Evolutionary conservation across 2,113 vertebrate genomes (phyloP).

Genomic region (Oreochromis spilurus): DNA sequence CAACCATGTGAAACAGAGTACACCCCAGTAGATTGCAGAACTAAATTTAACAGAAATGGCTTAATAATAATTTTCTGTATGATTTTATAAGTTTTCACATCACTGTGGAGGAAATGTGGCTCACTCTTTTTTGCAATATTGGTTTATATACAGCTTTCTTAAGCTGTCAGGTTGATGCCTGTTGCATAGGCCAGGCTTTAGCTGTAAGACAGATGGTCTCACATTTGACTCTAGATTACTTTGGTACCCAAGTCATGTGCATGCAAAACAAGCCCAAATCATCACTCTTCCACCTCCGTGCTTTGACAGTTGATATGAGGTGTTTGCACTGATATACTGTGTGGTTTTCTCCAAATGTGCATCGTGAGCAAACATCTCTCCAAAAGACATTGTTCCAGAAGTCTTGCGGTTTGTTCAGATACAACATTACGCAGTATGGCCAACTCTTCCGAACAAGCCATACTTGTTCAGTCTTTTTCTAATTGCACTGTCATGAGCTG

Average conservation of each 20-base stretch:
- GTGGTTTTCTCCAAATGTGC: background rate
- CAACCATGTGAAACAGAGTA: background rate
- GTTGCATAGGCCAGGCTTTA: background rate
- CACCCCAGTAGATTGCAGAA: background rate
- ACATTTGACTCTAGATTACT: background rate
- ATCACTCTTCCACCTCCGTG: background rate
- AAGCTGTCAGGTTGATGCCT: background rate
- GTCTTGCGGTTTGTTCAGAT: background rate
- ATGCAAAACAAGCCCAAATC: background rate
- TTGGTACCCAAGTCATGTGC: background rate
- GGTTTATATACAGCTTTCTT: background rate
- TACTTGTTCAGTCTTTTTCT: background rate
- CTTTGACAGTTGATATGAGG: background rate
- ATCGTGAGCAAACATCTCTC: background rate
- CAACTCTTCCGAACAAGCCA: background rate
- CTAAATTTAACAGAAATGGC: background rate
- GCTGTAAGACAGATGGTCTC: background rate
- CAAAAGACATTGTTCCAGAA: background rate
- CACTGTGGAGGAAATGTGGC: background rate
- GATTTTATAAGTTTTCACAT: background rate
- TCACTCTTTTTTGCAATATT: background rate
- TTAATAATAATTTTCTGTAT: background rate
- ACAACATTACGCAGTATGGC: background rate
- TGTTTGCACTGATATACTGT: background rate
- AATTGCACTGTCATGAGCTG: background rate